Evolutionary conservation across 2,113 vertebrate genomes (phyloP).

Genomic region (Pyrgilauda ruficollis): DNA sequence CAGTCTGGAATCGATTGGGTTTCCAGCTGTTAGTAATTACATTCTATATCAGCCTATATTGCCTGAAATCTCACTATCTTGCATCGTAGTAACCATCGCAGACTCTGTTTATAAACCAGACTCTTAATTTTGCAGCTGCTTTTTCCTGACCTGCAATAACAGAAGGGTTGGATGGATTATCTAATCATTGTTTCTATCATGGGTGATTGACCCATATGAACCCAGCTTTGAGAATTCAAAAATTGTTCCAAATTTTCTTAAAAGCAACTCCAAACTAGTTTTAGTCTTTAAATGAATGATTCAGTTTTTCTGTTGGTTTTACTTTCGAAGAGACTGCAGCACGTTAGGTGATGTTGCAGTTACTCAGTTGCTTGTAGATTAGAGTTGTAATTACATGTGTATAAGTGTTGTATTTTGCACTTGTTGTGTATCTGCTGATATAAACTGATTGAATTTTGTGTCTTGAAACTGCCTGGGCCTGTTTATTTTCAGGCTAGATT

Average conservation of each 20-base stretch:
- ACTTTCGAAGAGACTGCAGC: neutral
- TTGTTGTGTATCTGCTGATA: neutral
- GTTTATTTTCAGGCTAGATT: neutral
- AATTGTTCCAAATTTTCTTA: neutral
- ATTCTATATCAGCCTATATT: neutral
- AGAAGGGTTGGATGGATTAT: neutral
- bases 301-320: neutral
- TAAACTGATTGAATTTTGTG: neutral
- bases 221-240: neutral
- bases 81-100: neutral
- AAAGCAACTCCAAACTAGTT: neutral
- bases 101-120: neutral
- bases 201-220: neutral
- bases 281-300: neutral
- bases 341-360: neutral
- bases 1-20: neutral
- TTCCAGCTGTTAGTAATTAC: neutral
- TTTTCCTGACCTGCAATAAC: neutral
- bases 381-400: neutral
- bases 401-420: neutral
- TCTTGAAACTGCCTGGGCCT: neutral
- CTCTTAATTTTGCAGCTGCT: neutral
- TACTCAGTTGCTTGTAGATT: neutral
- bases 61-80: neutral
- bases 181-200: neutral